phyloP scores from a whole-genome alignment of 2,113 vertebrate species.

The Myrmecobius fasciatus region DNA sequence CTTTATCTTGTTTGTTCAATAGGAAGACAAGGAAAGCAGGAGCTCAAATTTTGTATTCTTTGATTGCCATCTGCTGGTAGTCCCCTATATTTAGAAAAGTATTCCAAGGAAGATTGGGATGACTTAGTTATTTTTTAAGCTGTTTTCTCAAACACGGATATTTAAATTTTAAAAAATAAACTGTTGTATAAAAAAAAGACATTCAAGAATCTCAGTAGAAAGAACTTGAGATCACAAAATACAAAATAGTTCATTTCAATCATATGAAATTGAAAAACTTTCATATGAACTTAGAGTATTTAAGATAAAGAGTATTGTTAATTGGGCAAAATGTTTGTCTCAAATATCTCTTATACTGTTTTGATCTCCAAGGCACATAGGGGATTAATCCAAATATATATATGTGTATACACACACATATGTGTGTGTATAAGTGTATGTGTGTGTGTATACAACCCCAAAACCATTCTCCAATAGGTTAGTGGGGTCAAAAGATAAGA shows the following conservation, averaged over 20 bases:
- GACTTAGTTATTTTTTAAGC: conserved; percentile 2
- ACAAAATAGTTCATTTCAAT: background rate
- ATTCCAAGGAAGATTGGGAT: background rate
- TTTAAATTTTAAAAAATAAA: background rate
- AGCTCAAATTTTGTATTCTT: conserved; percentile 53
- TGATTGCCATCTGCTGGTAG: conserved; percentile 73
- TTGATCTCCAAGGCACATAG: background rate
- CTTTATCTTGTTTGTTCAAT: conserved; percentile 42
- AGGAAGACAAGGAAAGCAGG: background rate
- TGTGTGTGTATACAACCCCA: background rate
- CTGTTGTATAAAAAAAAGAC: background rate
- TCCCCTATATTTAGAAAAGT: background rate
- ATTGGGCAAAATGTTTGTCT: background rate
- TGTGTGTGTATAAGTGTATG: too few relatives aligned
- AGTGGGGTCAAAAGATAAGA: background rate
- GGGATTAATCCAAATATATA: background rate
- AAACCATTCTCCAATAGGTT: background rate
- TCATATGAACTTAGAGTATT: background rate
- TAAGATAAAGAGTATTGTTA: background rate
- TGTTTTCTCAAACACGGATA: conserved; percentile 1
- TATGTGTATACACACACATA: too few relatives aligned
- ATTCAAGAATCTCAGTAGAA: background rate
- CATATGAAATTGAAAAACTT: background rate
- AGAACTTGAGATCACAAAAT: background rate
- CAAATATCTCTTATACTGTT: background rate